Base-by-base conservation (phyloP, 2,113 vertebrate species). In the Triplophysa rosa region DNA sequence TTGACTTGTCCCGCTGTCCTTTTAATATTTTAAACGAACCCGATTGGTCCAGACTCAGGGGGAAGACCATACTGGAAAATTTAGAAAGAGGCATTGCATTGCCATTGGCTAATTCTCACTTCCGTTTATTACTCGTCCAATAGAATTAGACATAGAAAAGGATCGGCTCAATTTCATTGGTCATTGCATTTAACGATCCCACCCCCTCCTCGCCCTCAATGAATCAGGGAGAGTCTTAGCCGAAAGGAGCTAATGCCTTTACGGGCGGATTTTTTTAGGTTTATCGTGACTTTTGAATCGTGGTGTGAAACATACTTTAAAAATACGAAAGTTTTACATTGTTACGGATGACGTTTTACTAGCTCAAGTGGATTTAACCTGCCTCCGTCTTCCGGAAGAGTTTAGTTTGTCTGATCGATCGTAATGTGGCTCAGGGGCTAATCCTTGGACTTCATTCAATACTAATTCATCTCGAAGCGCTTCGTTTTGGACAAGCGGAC, bases 371-470 rank as follows among this genome's bases (percentile, higher is more conserved):
- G 26, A 54, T 63, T n/a, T 10, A 16, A 3, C 19, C 12, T 7
- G 8, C 21, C 61, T 10, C 26, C 8, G 13, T 29, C 61, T 10
- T 24, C 8, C 72, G 23, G 23, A 24, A 19, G 21, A 21, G 78
- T 78, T 72, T 54, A 54, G 42, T 77, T 37, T 16, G 74, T 49
- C 59, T 14, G 56, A 26, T 80, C 63, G 68, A 78, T 61, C 82
- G 83, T 81, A 74, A 84, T 84, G 83, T 52, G 83, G 83, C 83
- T 75, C 58, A 76, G 77, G 0, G 77, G 80, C 74, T 82, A 78
- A 78, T 73, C 80, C 52, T 65, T 78, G 67, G 56, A 65, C 68
- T 67, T 67, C 76, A 73, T 73, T 82, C 68, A 67, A 33, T 66
- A 78, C 64, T 47, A 42, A 73, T 68, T 74, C 45, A 23, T 19